Percentiles rank a stretch among this genome's conserved stretches.
Evolutionary conservation across 2,888 invertebrate genomes (phyloP).

Genomic region (Scelioninae gen. 2): DNA sequence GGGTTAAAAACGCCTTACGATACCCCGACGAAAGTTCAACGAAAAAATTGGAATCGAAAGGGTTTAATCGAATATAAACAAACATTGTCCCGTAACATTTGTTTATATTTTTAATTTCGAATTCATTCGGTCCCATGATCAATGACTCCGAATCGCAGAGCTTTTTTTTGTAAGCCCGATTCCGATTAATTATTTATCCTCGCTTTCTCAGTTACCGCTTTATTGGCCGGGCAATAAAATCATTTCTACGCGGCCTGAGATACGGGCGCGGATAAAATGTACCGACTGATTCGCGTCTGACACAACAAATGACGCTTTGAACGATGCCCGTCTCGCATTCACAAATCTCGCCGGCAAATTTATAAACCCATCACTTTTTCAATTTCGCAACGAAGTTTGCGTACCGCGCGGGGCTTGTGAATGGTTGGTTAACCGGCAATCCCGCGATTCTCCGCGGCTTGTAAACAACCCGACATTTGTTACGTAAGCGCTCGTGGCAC

Average conservation of each 20-base stretch:
- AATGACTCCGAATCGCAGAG: too few species aligned
- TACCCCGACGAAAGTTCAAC: too few species aligned
- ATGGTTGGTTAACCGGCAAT: constrained; percentile 42
- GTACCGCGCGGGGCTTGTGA: constrained; percentile 27
- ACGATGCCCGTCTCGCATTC: constrained; percentile 23
- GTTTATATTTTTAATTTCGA: too few species aligned
- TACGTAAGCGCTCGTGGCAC: constrained; percentile 49
- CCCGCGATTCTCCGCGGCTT: constrained; percentile 42
- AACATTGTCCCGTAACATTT: too few species aligned
- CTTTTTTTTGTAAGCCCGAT: too few species aligned
- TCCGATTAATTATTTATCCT: background rate
- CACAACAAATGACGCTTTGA: constrained; percentile 47
- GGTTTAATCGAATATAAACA: too few species aligned
- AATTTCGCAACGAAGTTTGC: constrained; percentile 51
- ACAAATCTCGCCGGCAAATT: constrained; percentile 46
- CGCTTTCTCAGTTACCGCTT: background rate
- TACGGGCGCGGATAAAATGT: constrained; percentile 27
- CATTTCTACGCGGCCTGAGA: background rate
- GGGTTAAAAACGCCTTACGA: too few species aligned
- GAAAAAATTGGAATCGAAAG: too few species aligned
- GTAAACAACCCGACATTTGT: constrained; percentile 58
- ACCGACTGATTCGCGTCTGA: constrained; percentile 22
- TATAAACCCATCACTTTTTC: constrained; percentile 56
- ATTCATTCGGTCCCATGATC: too few species aligned
- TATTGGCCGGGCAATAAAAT: background rate